Evolutionary conservation across 2,797 vertebrate species (phyloP), one percentile per base, ranked within the genome.

Genomic region (Galago senegalensis): DNA sequence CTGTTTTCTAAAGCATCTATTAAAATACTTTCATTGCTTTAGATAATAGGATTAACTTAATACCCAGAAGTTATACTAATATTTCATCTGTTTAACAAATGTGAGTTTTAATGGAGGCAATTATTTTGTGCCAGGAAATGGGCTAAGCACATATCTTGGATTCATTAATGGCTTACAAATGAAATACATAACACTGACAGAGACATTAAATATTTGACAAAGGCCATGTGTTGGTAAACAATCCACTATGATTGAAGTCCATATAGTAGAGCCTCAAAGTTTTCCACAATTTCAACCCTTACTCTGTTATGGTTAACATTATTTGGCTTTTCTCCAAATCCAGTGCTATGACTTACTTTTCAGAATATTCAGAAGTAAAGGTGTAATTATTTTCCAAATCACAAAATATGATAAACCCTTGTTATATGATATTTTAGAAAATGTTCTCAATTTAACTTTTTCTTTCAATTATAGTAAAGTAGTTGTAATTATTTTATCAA

Each of bases 401-500:
- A 75, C 16, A 75, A 60, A 92, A 56, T 25, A 70, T 27, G 3
- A 23, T 56, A 61, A 37, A 70, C 2, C 5, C 69, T 79, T 18
- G 8, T 34, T 27, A 70, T 76, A 34, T 27, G 25, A 2, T 77
- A 82, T 63, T n/a, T 11, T 43, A 34, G 60, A 89, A 95, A 85
- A 46, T 56, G 2, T 20, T 60, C 9, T 79, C 34, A 85, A 31
- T 34, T 63, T 46, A 70, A 37, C 0, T 29, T 7, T 70, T 81
- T 61, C 3, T 77, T 63, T 79, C 16, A 82, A 21, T 93, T 86
- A 37, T 1, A 29, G 7, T 46, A 65, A 76, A 81, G 85, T 77
- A 17, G 63, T 81, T 70, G 16, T 43, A 63, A 87, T 69, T 72
- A 43, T 91, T 94, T 58, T 76, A 56, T 25, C 89, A 87, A 77